phyloP scores from a whole-genome alignment of 2,113 vertebrate species.

The Mystacornis crossleyi region DNA sequence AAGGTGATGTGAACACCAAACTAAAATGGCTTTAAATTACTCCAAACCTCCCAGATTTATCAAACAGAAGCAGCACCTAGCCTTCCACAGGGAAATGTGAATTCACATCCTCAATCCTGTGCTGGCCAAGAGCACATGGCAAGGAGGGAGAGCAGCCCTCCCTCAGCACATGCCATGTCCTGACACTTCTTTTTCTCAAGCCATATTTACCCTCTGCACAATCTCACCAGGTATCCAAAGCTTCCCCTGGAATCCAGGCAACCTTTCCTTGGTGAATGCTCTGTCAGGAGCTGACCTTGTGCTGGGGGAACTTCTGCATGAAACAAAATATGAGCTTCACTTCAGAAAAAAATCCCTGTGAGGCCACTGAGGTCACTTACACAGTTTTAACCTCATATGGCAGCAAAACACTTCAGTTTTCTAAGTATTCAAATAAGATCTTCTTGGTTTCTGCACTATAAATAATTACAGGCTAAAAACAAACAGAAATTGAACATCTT shows the following conservation, averaged over 20 bases:
- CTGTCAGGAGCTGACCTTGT: background rate
- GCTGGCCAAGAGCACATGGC: background rate
- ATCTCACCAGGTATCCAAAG: background rate
- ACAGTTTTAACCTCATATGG: background rate
- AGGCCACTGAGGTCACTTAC: background rate
- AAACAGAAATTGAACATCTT: background rate
- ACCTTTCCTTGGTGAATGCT: background rate
- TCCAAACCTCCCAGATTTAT: background rate
- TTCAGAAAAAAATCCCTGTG: background rate
- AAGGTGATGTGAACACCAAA: background rate
- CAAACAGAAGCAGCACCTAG: background rate
- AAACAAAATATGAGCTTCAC: background rate
- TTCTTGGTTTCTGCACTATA: background rate
- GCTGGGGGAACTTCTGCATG: background rate
- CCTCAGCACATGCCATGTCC: background rate
- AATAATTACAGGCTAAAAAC: background rate
- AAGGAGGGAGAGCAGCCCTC: background rate
- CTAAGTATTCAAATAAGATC: background rate
- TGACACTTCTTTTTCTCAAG: background rate
- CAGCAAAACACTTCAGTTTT: background rate
- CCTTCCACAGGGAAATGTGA: background rate
- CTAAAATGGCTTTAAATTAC: background rate
- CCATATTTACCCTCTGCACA: background rate
- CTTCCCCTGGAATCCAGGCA: background rate
- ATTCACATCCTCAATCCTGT: background rate